A percentile compares a stretch with the other conserved stretches of the same genome.
These are phyloP conservation scores for Pseudanteris insignis DNA, from an alignment of 2,888 invertebrate species.

Conservation along the genomic window DNA sequence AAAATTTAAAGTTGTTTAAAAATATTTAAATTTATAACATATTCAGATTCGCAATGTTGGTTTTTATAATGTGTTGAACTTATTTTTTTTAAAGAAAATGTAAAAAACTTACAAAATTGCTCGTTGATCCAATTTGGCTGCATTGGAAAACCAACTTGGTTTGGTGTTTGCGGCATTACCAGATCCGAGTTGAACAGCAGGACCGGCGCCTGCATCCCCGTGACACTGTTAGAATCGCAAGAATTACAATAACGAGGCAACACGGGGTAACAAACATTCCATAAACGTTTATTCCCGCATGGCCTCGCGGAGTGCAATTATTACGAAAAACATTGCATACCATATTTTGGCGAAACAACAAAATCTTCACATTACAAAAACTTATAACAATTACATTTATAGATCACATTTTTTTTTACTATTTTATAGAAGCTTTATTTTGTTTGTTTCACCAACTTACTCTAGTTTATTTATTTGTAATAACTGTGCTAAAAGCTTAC, in stretches of 20 bases:
- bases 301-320: constrained; percentile 19
- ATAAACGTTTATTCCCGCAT: constrained; percentile 19
- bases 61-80: too few species aligned
- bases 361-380: too few species aligned
- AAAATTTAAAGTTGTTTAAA: too few species aligned
- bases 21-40: too few species aligned
- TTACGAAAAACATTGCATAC: constrained; percentile 10
- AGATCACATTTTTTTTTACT: too few species aligned
- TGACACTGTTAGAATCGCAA: constrained; percentile 59
- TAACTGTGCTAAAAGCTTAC: too few species aligned
- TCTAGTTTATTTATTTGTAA: too few species aligned
- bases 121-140: constrained; percentile 17
- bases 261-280: constrained; percentile 4
- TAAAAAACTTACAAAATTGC: constrained; percentile 9
- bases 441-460: too few species aligned
- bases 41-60: too few species aligned
- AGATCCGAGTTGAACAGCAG: constrained; percentile 48
- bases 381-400: too few species aligned
- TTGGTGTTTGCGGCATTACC: constrained; percentile 26
- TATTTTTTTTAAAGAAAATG: not conserved
- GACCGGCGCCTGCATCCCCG: constrained; percentile 62
- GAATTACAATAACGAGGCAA: constrained; percentile 32
- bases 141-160: constrained; percentile 1
- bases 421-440: not conserved
- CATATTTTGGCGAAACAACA: constrained; percentile 18